Percentiles rank a stretch among this genome's conserved stretches.
These are phyloP conservation scores for Athripsodes cinereus DNA, from an alignment of 2,888 invertebrate genomes.

Conservation along the genomic window DNA sequence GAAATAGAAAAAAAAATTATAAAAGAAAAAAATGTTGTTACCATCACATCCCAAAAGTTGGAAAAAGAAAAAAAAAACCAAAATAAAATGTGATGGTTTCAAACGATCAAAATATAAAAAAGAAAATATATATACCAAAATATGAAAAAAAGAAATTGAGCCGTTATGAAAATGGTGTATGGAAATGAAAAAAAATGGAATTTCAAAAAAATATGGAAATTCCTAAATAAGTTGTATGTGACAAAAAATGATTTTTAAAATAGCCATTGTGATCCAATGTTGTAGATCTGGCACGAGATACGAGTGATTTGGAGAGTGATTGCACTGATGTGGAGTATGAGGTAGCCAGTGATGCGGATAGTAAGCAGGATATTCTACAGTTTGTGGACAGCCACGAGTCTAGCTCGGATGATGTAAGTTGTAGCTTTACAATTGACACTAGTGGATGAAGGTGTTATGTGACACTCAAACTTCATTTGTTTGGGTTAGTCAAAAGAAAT, in stretches of 20 bases:
- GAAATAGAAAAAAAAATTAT: too few species aligned
- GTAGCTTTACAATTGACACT: too few species aligned
- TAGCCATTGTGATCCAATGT: not conserved
- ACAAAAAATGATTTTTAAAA: not conserved
- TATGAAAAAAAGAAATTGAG: not conserved
- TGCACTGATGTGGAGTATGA: conserved; percentile 43
- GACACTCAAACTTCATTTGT: too few species aligned
- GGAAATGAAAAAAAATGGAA: too few species aligned
- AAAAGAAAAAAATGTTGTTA: too few species aligned
- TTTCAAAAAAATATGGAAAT: not conserved
- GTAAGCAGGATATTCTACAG: conserved; percentile 35
- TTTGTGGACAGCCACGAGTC: conserved; percentile 35
- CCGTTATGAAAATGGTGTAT: not conserved
- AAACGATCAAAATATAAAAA: too few species aligned
- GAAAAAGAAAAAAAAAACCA: too few species aligned
- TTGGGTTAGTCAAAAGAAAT: too few species aligned
- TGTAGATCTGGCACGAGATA: conserved; percentile 50
- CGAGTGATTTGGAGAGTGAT: conserved; percentile 45
- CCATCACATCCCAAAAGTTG: too few species aligned
- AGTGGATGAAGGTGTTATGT: too few species aligned
- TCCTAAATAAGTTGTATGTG: not conserved
- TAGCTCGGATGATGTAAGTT: conserved; percentile 41
- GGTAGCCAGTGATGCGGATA: conserved; percentile 48
- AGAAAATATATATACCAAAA: not conserved
- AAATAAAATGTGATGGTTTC: not conserved